Base-by-base conservation (phyloP, 1,140 invertebrate genomes). In the Drosophila tsacasi region DNA sequence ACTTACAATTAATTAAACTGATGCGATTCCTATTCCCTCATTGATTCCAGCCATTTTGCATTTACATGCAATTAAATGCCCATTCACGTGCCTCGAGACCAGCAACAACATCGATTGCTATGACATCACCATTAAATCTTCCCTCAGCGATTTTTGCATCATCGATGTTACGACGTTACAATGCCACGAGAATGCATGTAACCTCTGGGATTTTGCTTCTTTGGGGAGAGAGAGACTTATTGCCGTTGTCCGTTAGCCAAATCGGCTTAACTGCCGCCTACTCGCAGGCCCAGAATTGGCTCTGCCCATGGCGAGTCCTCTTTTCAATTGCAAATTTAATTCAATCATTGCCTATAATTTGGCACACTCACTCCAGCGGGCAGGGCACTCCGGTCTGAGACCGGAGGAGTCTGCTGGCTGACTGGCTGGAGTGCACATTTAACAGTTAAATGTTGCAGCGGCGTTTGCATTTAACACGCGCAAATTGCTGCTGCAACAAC, bases 291-390 rank as follows among this genome's bases (percentile, higher is more conserved):
- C 59, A 35, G 39, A 55, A 81, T 73, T 80, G 83, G 61, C 62
- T 32, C 61, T 61, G 66, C 75, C 81, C 54, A 37, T 61, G 52
- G 57, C 40, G 32, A 62, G 73, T 73, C 67, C 67, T 89, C n/a
- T 79, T 90, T 90, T 91, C 86, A 85, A 90, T 90, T 90, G 85
- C 85, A 90, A 90, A 90, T 90, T 90, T 89, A 90, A 90, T 90
- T 90, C 85, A 90, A 90, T 90, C 86, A 90, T 85, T 90, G 85
- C 72, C 85, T 90, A 76, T 85, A 90, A 90, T 90, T 90, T 90
- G 85, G 86, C 86, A 79, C 82, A 85, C 85, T 82, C 76, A 47
- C 40, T 39, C 40, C 23, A 62, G 42, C 47, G 50, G 40, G 37
- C 46, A 66, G 27, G 52, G 44, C 35, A 76, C 47, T 64, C 25